Evolutionary conservation across 2,888 invertebrate genomes (phyloP).

Genomic region (Yponomeuta cagnagella): DNA sequence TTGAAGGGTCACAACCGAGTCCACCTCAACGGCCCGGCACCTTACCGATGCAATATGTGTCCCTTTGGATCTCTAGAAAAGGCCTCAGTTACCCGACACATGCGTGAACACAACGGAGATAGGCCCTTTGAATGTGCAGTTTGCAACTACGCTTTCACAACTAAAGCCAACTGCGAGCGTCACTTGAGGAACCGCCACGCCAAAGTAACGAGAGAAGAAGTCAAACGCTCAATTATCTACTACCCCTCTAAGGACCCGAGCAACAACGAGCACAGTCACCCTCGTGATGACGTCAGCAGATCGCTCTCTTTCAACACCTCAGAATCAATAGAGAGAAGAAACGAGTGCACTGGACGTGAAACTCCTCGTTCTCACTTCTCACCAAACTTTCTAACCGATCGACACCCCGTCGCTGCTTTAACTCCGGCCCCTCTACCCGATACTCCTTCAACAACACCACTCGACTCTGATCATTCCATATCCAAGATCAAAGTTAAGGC

Average conservation of each 20-base stretch:
- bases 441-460: conserved; percentile 42
- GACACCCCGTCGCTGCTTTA: conserved; percentile 60
- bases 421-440: conserved; percentile 55
- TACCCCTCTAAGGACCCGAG: conserved; percentile 91
- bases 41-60: conserved; percentile 95
- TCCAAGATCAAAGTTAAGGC: conserved; percentile 79
- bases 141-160: conserved; percentile 98
- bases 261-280: conserved; percentile 80
- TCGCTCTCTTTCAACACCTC: conserved; percentile 73
- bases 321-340: conserved; percentile 59
- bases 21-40: conserved; percentile 86
- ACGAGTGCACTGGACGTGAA: conserved; percentile 53
- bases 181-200: conserved; percentile 94
- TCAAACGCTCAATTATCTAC: conserved; percentile 90
- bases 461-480: conserved; percentile 52
- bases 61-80: conserved; percentile 92
- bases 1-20: conserved; percentile 93
- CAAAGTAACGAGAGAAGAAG: conserved; percentile 89
- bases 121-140: conserved; percentile 95
- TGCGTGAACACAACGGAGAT: conserved; percentile 96
- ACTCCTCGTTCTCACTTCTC: conserved; percentile 64
- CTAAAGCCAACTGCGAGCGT: conserved; percentile 97
- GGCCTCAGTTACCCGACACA: conserved; percentile 91
- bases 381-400: conserved; percentile 60
- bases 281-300: conserved; percentile 73